Conservation (phyloP, 2,797 vertebrate genomes). For the Mormyrops boulengeri region DNA sequence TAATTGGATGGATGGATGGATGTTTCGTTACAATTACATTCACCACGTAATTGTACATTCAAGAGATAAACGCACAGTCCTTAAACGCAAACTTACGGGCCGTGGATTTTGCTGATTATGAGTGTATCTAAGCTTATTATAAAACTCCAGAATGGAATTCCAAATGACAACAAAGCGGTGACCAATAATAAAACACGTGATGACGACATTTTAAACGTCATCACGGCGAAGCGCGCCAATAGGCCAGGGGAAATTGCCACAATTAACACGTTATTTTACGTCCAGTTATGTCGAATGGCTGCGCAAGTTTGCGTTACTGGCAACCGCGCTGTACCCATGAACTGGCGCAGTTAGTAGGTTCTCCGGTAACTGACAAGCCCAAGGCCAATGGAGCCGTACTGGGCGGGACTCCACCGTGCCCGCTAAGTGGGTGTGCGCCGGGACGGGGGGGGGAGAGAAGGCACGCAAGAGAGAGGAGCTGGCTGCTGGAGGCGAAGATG, state of each 20-base stretch:
- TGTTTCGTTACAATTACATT: neutral
- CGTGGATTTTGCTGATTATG: neutral
- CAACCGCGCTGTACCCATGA: slow-evolving; percentile 33
- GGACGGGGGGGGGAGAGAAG: slow-evolving; percentile 44
- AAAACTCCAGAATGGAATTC: neutral
- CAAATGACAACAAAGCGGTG: slow-evolving; percentile 11
- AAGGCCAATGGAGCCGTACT: slow-evolving; percentile 37
- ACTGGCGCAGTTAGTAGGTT: neutral
- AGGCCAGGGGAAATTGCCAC: neutral
- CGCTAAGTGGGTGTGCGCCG: slow-evolving; percentile 42
- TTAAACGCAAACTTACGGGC: neutral
- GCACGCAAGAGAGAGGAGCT: slow-evolving; percentile 54
- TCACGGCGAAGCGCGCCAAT: neutral
- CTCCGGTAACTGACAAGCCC: slow-evolving; percentile 37
- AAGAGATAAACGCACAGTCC: neutral
- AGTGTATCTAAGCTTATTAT: neutral
- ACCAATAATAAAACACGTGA: slow-evolving; percentile 13
- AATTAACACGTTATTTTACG: slow-evolving; percentile 2
- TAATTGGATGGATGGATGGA: neutral
- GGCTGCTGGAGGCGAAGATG: slow-evolving; percentile 84
- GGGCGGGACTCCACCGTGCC: slow-evolving; percentile 38
- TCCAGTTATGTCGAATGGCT: slow-evolving; percentile 1
- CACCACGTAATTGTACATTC: neutral
- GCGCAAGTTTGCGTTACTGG: slow-evolving; percentile 27
- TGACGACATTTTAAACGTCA: neutral